phyloP scores from a whole-genome alignment of 2,888 invertebrate genomes.

The Keiferia lycopersicella region DNA sequence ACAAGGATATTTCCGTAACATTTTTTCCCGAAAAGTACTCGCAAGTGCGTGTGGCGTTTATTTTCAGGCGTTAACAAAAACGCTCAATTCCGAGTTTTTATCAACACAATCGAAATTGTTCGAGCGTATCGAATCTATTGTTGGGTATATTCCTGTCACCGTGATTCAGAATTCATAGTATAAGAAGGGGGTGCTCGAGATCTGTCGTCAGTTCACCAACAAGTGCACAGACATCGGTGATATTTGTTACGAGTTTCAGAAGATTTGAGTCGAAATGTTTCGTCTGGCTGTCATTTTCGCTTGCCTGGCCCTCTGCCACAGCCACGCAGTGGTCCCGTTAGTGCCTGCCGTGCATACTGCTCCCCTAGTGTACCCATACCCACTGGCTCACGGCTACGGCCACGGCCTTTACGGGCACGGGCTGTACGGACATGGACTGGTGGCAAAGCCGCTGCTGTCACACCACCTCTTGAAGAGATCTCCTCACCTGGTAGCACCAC shows the following conservation, averaged over 20 bases:
- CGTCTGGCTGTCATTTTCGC: conserved; percentile 49
- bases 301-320: conserved; percentile 50
- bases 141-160: conserved; percentile 61
- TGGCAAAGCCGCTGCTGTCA: conserved; percentile 39
- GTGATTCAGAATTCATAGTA: conserved; percentile 56
- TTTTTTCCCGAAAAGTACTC: neutral
- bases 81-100: conserved; percentile 50
- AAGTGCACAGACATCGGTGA: conserved; percentile 31
- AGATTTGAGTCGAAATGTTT: conserved; percentile 50
- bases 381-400: conserved; percentile 39
- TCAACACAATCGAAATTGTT: conserved; percentile 50
- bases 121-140: conserved; percentile 62
- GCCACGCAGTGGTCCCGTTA: conserved; percentile 56
- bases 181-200: conserved; percentile 55
- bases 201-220: conserved; percentile 48
- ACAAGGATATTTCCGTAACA: neutral
- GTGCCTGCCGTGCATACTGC: conserved; percentile 47
- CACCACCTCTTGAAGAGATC: conserved; percentile 67
- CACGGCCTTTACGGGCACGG: conserved; percentile 39
- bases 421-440: conserved; percentile 37
- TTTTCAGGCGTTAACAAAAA: conserved; percentile 38
- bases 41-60: conserved; percentile 19
- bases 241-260: conserved; percentile 27
- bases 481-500: conserved; percentile 51
- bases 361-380: conserved; percentile 51